Percentiles rank a stretch among this genome's conserved stretches.
phyloP scores from a whole-genome alignment of 1,140 invertebrate species.

The Papilio polytes region DNA sequence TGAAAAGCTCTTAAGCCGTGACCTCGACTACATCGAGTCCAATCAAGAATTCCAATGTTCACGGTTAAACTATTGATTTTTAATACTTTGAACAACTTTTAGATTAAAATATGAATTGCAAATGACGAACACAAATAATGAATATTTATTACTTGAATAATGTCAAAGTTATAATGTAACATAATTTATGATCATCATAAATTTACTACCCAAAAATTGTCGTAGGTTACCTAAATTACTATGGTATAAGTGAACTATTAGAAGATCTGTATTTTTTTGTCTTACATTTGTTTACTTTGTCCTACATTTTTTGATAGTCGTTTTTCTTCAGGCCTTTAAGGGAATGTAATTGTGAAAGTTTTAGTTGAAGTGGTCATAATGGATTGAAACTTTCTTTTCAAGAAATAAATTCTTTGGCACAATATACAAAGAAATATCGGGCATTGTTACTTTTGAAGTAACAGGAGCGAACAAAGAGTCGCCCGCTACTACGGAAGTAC shows the following conservation, averaged over 20 bases:
- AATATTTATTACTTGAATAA: not conserved
- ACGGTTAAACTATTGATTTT: constrained; percentile 15
- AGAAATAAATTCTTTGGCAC: constrained; percentile 28
- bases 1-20: constrained; percentile 25
- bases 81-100: constrained; percentile 15
- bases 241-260: not conserved
- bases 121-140: constrained; percentile 10
- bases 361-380: constrained; percentile 28
- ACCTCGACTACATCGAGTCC: not conserved
- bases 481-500: constrained; percentile 8
- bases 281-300: too few relatives aligned
- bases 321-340: constrained; percentile 6
- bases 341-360: constrained; percentile 22
- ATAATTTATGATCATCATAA: not conserved
- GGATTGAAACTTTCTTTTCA: constrained; percentile 28
- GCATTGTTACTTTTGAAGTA: constrained; percentile 27
- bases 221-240: not conserved
- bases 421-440: constrained; percentile 28
- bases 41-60: constrained; percentile 20
- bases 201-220: not conserved
- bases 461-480: constrained; percentile 19
- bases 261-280: too few relatives aligned
- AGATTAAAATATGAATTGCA: constrained; percentile 15
- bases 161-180: not conserved
- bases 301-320: not conserved